A percentile compares a stretch with the other conserved stretches of the same genome.
These are phyloP conservation scores for Cyphomyrus plagiostoma DNA, from an alignment of 2,113 vertebrate genomes.

Conservation along the genomic window DNA sequence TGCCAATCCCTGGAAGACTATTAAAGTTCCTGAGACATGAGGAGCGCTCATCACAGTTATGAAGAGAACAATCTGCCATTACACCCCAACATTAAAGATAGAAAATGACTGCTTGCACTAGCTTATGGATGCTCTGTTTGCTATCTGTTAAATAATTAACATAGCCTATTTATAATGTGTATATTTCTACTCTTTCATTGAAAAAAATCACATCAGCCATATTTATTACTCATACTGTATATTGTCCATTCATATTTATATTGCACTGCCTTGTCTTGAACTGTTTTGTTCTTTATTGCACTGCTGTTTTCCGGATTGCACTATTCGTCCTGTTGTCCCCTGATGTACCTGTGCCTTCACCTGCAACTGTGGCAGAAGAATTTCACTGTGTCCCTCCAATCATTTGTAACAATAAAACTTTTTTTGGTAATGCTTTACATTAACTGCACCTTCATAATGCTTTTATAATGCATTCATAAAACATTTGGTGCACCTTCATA, in stretches of 20 bases:
- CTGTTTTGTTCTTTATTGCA: neutral
- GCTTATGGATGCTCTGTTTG: neutral
- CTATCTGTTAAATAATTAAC: neutral
- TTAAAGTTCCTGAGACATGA: constrained; percentile 13
- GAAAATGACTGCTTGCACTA: neutral
- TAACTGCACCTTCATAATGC: too few species aligned
- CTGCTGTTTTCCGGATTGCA: neutral
- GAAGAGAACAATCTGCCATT: neutral
- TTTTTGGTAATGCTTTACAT: neutral
- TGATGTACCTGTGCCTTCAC: neutral
- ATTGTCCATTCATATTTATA: neutral
- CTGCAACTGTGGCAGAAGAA: neutral
- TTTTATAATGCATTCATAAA: too few species aligned
- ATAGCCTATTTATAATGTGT: neutral
- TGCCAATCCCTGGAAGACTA: constrained; percentile 17
- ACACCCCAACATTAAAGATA: neutral
- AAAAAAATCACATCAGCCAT: neutral
- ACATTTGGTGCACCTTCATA: too few species aligned
- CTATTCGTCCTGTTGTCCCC: neutral
- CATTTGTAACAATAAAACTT: neutral
- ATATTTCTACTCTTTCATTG: neutral
- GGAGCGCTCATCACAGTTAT: neutral
- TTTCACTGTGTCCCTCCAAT: neutral
- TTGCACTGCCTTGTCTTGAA: neutral
- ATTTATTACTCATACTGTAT: neutral